Conservation (phyloP, 2,888 invertebrate genomes). For the Orthonevra nobilis region DNA sequence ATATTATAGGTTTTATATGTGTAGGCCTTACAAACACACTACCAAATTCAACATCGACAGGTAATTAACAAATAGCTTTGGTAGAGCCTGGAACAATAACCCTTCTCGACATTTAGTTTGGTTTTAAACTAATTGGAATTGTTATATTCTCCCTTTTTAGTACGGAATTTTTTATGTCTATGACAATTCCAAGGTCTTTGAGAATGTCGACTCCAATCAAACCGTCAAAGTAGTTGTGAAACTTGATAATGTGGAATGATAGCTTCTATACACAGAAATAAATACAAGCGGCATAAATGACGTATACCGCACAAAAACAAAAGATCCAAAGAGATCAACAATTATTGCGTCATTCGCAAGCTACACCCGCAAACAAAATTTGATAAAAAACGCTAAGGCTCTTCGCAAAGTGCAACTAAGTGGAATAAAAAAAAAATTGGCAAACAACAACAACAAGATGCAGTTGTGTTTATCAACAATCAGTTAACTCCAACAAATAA, state of each 20-base stretch:
- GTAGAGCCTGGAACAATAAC: slow-evolving; percentile 9
- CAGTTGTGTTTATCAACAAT: background rate
- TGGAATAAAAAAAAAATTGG: slow-evolving; percentile 14
- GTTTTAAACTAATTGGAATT: slow-evolving; percentile 18
- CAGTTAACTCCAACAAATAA: background rate
- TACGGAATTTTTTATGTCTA: background rate
- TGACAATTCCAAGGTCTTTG: background rate
- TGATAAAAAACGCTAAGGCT: too few species aligned
- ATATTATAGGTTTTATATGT: slow-evolving; percentile 12
- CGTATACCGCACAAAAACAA: too few species aligned
- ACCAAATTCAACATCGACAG: slow-evolving; percentile 25
- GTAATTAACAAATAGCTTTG: slow-evolving; percentile 14
- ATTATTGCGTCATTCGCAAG: too few species aligned
- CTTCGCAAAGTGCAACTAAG: too few species aligned
- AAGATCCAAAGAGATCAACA: too few species aligned
- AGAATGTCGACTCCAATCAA: background rate
- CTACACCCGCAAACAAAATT: too few species aligned
- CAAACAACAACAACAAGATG: background rate
- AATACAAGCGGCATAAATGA: too few species aligned
- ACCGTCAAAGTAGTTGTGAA: too few species aligned
- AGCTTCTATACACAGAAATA: background rate
- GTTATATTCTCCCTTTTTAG: slow-evolving; percentile 13
- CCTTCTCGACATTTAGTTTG: slow-evolving; percentile 24
- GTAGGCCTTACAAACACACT: slow-evolving; percentile 10
- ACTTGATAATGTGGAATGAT: slow-evolving; percentile 17